Evolutionary conservation across 1,140 invertebrate species (phyloP).

Genomic region (Pogonomyrmex californicus): DNA sequence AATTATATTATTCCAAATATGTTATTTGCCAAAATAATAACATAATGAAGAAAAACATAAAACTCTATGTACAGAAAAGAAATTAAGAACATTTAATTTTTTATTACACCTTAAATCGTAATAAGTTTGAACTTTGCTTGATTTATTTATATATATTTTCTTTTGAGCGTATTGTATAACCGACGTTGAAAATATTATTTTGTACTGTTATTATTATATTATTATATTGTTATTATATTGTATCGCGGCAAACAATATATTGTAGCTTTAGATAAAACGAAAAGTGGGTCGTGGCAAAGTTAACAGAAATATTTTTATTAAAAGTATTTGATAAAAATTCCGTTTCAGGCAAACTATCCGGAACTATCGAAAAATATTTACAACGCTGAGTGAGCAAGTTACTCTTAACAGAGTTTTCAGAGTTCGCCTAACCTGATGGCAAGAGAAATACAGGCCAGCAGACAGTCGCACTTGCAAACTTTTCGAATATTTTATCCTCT

Average conservation of each 20-base stretch:
- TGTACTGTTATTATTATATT: not conserved
- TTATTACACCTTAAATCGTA: not conserved
- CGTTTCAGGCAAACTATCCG: slow-evolving; percentile 6
- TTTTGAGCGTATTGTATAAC: not conserved
- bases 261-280: not conserved
- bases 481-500: slow-evolving; percentile 45
- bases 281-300: not conserved
- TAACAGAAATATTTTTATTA: slow-evolving; percentile 40
- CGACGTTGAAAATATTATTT: not conserved
- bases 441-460: slow-evolving; percentile 11
- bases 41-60: not conserved
- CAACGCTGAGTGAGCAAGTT: slow-evolving; percentile 6
- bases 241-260: not conserved
- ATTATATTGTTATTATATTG: not conserved
- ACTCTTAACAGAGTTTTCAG: slow-evolving; percentile 31
- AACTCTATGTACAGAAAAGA: not conserved
- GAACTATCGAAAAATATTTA: slow-evolving; percentile 57
- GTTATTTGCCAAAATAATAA: not conserved
- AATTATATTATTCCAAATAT: not conserved
- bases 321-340: slow-evolving; percentile 18
- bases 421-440: slow-evolving; percentile 23
- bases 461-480: slow-evolving; percentile 37
- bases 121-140: not conserved
- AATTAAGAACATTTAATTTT: slow-evolving; percentile 1
- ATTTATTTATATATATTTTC: not conserved